Evolutionary conservation across 2,888 invertebrate genomes (phyloP).

Genomic region (Trissolcus japonicus): DNA sequence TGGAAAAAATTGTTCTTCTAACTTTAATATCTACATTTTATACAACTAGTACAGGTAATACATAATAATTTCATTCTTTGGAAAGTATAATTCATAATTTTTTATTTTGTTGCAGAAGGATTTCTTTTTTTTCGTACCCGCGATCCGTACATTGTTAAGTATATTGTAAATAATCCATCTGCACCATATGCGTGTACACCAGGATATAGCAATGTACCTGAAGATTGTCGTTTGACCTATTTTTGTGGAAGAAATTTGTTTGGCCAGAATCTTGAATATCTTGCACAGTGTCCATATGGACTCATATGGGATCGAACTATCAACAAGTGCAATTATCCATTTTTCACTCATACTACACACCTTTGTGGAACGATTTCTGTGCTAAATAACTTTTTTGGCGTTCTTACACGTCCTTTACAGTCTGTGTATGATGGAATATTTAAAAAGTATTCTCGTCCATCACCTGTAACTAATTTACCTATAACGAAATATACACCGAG

Average conservation of each 20-base stretch:
- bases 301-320: constrained; percentile 20
- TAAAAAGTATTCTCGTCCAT: constrained; percentile 1
- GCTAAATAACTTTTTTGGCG: constrained; percentile 1
- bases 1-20: too few species aligned
- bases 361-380: not conserved
- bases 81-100: not conserved
- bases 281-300: constrained; percentile 30
- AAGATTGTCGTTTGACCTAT: constrained; percentile 33
- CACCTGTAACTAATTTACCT: not conserved
- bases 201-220: constrained; percentile 13
- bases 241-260: constrained; percentile 19
- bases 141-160: constrained; percentile 16
- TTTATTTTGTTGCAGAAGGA: not conserved
- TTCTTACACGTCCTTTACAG: not conserved
- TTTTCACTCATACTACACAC: constrained; percentile 8
- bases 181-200: not conserved
- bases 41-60: constrained; percentile 2
- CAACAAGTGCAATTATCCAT: constrained; percentile 19
- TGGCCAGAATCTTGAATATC: constrained; percentile 14
- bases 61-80: not conserved
- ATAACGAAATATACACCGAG: not conserved
- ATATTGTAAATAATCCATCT: not conserved
- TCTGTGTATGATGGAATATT: constrained; percentile 7
- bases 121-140: constrained; percentile 11
- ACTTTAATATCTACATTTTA: too few species aligned